A percentile compares a stretch with the other conserved stretches of the same genome.
These are phyloP conservation scores for Meiosimyza decipiens DNA, from an alignment of 2,888 invertebrate species.

Conservation along the genomic window DNA sequence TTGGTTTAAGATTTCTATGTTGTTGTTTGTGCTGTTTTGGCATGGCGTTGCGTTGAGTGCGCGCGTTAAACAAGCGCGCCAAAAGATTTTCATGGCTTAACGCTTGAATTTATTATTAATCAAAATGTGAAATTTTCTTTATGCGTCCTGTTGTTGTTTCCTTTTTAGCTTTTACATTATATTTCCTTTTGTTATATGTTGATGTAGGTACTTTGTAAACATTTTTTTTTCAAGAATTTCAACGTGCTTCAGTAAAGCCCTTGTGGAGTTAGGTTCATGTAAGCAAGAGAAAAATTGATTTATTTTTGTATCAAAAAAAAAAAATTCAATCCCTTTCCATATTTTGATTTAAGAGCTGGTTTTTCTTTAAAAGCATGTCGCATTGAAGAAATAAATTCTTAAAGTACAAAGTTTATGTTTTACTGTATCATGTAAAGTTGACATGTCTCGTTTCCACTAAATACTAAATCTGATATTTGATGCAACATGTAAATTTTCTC, in stretches of 20 bases:
- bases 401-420: too few species aligned
- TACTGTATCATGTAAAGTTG: too few species aligned
- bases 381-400: too few species aligned
- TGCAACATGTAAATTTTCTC: too few species aligned
- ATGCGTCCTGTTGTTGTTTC: conserved; percentile 5
- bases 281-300: conserved; percentile 11
- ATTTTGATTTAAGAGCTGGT: too few species aligned
- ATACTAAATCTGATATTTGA: too few species aligned
- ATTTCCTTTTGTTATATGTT: not conserved
- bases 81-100: conserved; percentile 17
- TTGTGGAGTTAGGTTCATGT: not conserved
- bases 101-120: conserved; percentile 28
- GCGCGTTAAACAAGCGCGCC: conserved; percentile 5
- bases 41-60: not conserved
- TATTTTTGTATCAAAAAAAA: not conserved
- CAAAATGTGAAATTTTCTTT: conserved; percentile 24
- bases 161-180: conserved; percentile 1
- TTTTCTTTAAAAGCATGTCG: too few species aligned
- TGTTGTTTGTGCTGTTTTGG: too few species aligned
- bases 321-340: not conserved
- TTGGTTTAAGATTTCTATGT: too few species aligned
- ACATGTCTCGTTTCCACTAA: too few species aligned
- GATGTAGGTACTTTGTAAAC: not conserved
- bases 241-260: not conserved
- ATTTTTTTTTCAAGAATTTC: not conserved